Evolutionary conservation across 2,888 invertebrate genomes (phyloP).

Genomic region (Boloria selene): DNA sequence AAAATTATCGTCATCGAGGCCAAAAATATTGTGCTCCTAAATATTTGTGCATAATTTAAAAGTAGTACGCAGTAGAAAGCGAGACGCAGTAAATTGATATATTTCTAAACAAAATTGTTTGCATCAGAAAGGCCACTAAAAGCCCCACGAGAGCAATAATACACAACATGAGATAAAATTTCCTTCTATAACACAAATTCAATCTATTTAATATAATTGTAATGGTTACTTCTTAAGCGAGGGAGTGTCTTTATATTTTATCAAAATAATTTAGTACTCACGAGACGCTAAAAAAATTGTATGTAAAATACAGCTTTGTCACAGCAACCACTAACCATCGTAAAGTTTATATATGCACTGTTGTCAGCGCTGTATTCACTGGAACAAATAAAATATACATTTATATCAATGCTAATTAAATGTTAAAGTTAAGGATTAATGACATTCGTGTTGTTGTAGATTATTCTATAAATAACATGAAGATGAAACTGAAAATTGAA

Average conservation of each 20-base stretch:
- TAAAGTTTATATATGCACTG: conserved; percentile 48
- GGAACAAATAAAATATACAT: conserved; percentile 48
- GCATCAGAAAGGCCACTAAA: conserved; percentile 51
- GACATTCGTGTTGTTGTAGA: no score
- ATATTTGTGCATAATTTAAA: conserved; percentile 35
- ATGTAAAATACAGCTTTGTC: conserved; percentile 73
- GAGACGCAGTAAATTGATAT: conserved; percentile 18
- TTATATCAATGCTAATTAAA: conserved; percentile 1
- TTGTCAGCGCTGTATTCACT: conserved; percentile 51
- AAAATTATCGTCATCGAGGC: conserved; percentile 24
- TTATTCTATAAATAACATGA: no score
- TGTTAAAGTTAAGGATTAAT: no score
- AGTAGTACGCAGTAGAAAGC: conserved; percentile 22
- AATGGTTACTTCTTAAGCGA: conserved; percentile 68
- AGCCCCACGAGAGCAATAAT: conserved; percentile 50
- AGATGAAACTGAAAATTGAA: no score
- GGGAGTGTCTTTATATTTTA: conserved; percentile 74
- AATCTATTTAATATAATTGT: conserved; percentile 54
- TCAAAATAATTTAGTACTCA: conserved; percentile 81
- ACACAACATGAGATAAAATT: conserved; percentile 57
- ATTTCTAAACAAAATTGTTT: conserved; percentile 12
- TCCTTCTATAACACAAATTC: conserved; percentile 64
- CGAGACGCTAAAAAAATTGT: conserved; percentile 57
- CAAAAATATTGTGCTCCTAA: conserved; percentile 37
- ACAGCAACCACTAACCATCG: conserved; percentile 65